Conservation (phyloP, 2,888 invertebrate species). For the Napeogenes inachia region DNA sequence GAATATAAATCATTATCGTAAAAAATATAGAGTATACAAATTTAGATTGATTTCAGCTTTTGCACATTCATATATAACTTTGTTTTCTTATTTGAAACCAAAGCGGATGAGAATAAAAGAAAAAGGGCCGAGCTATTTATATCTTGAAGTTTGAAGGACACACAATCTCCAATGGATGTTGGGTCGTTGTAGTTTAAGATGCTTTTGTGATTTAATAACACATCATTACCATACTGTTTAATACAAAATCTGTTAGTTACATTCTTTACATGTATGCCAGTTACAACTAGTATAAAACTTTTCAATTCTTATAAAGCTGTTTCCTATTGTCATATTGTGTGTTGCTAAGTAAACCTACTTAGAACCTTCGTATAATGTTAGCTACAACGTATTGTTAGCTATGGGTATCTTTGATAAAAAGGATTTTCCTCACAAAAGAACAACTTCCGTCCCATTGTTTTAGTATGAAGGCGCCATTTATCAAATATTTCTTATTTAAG, state of each 20-base stretch:
- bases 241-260: background rate
- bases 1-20: no score
- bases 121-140: slow-evolving; percentile 61
- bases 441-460: slow-evolving; percentile 52
- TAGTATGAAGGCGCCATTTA: slow-evolving; percentile 38
- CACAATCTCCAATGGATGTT: slow-evolving; percentile 52
- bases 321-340: no score
- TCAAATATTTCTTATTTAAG: slow-evolving; percentile 33
- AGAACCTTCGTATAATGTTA: slow-evolving; percentile 37
- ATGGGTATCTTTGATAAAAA: slow-evolving; percentile 48
- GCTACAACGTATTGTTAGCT: slow-evolving; percentile 42
- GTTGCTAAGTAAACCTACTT: background rate
- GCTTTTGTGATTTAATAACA: slow-evolving; percentile 26
- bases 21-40: no score
- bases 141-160: slow-evolving; percentile 59
- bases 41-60: no score
- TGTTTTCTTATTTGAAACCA: slow-evolving; percentile 1
- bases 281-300: background rate
- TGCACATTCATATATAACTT: no score
- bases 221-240: slow-evolving; percentile 19
- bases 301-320: no score
- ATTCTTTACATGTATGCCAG: background rate
- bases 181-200: slow-evolving; percentile 22
- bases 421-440: slow-evolving; percentile 36
- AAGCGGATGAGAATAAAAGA: slow-evolving; percentile 45